Conservation (phyloP, 2,797 vertebrate species). For the Melanotaenia boesemani region DNA sequence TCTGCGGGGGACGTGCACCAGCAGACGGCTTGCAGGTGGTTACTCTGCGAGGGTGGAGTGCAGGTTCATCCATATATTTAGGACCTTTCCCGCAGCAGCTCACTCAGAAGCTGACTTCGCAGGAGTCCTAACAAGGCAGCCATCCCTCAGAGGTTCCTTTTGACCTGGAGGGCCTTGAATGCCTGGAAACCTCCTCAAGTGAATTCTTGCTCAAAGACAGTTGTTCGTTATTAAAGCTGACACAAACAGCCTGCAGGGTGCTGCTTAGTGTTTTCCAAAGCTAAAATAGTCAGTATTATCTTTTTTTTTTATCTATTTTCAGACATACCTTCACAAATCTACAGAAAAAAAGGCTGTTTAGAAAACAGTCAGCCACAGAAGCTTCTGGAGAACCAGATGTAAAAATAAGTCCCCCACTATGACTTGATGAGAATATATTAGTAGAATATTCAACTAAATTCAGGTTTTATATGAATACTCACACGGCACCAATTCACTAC, state of each 20-base stretch:
- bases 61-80: conserved; percentile 66
- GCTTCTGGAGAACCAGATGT: no score
- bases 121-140: conserved; percentile 58
- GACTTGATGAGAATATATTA: no score
- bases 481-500: no score
- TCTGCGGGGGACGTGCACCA: conserved; percentile 22
- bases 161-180: conserved; percentile 22
- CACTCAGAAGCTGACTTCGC: conserved; percentile 43
- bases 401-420: no score
- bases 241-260: background rate
- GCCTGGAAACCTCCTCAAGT: conserved; percentile 6
- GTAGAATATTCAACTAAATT: no score
- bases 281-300: no score
- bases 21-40: conserved; percentile 54
- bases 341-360: background rate
- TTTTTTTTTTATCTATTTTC: no score
- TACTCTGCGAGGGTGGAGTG: conserved; percentile 29
- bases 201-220: conserved; percentile 3
- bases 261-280: background rate
- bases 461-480: no score
- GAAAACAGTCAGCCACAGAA: background rate
- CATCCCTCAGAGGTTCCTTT: conserved; percentile 41
- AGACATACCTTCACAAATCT: no score
- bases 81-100: conserved; percentile 45
- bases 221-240: background rate